phyloP scores from a whole-genome alignment of 2,113 vertebrate species.

The Pygoscelis adeliae region DNA sequence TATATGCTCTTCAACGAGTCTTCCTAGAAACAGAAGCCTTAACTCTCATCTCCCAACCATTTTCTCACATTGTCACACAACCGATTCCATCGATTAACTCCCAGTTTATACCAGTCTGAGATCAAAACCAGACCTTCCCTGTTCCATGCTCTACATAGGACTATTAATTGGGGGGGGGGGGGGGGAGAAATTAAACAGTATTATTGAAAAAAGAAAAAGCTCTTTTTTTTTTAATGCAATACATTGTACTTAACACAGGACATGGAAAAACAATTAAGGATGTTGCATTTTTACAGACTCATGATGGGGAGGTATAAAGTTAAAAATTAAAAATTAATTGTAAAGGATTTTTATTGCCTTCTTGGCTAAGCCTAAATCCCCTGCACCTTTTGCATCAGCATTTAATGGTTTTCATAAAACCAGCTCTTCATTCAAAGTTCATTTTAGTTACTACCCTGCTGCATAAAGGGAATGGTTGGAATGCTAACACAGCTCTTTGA shows the following conservation, averaged over 20 bases:
- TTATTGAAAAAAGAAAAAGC: background rate
- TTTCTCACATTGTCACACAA: conserved; percentile 10
- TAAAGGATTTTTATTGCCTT: background rate
- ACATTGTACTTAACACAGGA: background rate
- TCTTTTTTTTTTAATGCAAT: background rate
- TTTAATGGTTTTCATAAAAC: background rate
- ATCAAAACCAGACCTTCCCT: background rate
- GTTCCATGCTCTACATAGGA: background rate
- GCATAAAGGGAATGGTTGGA: background rate
- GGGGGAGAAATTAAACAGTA: background rate
- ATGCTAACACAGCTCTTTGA: background rate
- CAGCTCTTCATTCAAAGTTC: background rate
- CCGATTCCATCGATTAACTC: background rate
- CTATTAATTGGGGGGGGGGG: background rate
- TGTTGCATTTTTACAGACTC: background rate
- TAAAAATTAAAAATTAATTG: conserved; percentile 2
- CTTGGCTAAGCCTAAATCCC: background rate
- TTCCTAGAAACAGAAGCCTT: conserved; percentile 32
- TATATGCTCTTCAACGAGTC: background rate
- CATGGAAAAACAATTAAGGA: background rate
- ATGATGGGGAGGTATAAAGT: background rate
- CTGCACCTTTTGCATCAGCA: background rate
- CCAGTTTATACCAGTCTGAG: background rate
- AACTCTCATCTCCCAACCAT: conserved; percentile 26
- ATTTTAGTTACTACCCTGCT: conserved; percentile 1